phyloP scores from a whole-genome alignment of 2,113 vertebrate genomes.

The Pristiophorus japonicus region DNA sequence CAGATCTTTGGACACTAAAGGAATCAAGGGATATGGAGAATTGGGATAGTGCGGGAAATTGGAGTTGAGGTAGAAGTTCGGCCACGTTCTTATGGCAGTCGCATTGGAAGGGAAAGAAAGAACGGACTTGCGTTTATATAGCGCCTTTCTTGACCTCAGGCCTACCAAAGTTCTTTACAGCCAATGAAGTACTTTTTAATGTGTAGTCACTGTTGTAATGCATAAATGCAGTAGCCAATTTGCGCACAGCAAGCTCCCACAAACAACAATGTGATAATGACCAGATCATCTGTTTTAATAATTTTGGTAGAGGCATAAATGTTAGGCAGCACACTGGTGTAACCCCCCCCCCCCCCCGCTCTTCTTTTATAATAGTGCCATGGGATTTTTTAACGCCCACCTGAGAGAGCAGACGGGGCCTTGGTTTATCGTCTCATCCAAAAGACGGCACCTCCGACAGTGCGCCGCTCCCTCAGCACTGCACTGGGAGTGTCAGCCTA shows the following conservation, averaged over 20 bases:
- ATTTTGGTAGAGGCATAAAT: too few relatives aligned
- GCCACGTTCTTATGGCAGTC: neutral
- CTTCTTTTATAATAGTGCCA: neutral
- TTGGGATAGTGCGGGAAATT: too few relatives aligned
- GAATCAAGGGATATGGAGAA: too few relatives aligned
- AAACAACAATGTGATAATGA: neutral
- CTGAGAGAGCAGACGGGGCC: neutral
- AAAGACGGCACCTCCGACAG: neutral
- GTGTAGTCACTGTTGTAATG: too few relatives aligned
- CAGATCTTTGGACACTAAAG: too few relatives aligned
- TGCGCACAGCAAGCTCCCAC: neutral
- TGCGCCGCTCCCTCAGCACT: neutral
- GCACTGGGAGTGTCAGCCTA: neutral
- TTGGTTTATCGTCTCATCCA: neutral
- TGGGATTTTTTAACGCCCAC: neutral
- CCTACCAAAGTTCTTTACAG: neutral
- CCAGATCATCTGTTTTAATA: neutral
- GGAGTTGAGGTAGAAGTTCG: too few relatives aligned
- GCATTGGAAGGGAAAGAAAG: neutral
- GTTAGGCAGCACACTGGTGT: neutral
- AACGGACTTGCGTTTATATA: neutral
- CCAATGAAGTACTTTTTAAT: neutral
- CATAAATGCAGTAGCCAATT: neutral
- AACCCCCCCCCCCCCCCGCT: neutral
- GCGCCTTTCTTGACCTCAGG: neutral